These are phyloP conservation scores for Dolichotis patagonum DNA, from an alignment of 2,113 vertebrate genomes.

Conservation along the genomic window DNA sequence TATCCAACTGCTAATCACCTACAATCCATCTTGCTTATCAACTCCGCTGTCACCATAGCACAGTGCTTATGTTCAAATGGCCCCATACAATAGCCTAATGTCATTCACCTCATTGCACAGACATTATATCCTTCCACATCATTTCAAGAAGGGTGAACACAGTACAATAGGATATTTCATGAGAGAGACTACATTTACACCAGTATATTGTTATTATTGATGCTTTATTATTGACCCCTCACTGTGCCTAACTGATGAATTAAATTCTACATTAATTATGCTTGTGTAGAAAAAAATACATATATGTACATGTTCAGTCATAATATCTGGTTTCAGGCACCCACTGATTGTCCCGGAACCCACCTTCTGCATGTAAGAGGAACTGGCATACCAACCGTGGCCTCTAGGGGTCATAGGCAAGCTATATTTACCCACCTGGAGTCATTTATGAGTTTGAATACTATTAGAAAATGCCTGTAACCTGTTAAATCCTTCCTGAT, in stretches of 20 bases:
- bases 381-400: neutral
- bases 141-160: neutral
- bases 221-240: neutral
- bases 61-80: neutral
- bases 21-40: neutral
- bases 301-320: neutral
- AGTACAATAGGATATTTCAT: neutral
- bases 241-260: neutral
- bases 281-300: neutral
- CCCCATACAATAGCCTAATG: neutral
- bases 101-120: neutral
- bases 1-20: neutral
- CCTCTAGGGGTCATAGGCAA: constrained; percentile 43
- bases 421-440: neutral
- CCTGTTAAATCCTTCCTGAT: neutral
- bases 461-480: neutral
- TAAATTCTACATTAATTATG: neutral
- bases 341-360: neutral
- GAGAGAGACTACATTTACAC: neutral
- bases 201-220: neutral
- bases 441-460: neutral
- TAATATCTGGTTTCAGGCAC: neutral
- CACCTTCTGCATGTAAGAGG: neutral
- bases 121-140: neutral
- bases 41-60: neutral